Conservation (phyloP, 2,113 vertebrate species). For the Pomatorhinus ruficollis region DNA sequence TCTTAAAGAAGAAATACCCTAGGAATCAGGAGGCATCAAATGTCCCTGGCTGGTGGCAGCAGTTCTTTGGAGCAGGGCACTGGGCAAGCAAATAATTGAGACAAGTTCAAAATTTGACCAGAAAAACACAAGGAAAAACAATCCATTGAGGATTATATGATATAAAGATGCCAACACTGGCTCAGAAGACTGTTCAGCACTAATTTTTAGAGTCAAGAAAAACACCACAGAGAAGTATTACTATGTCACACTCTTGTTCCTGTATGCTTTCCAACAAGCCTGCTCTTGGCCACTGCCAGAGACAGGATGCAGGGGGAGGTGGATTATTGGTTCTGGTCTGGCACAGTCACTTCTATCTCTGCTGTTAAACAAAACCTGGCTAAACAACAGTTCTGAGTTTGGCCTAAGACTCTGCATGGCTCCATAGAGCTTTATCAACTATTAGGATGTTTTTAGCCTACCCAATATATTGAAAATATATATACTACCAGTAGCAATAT, state of each 20-base stretch:
- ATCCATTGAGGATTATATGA: not conserved
- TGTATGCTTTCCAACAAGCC: not conserved
- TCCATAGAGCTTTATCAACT: not conserved
- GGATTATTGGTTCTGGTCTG: not conserved
- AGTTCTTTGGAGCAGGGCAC: not conserved
- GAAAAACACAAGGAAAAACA: not conserved
- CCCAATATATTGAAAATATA: not conserved
- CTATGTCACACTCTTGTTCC: not conserved
- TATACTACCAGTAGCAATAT: not conserved
- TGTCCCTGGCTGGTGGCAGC: not conserved
- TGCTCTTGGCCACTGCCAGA: not conserved
- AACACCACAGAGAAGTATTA: not conserved
- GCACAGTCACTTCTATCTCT: not conserved
- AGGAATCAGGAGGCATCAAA: not conserved
- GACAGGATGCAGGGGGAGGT: not conserved
- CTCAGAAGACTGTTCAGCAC: not conserved
- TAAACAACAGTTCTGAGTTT: not conserved
- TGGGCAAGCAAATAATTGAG: not conserved
- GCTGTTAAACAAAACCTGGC: not conserved
- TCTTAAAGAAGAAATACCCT: not conserved
- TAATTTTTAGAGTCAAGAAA: not conserved
- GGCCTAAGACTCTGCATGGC: accelerated
- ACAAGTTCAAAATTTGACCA: not conserved
- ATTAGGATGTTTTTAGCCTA: not conserved
- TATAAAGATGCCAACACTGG: not conserved